These are phyloP conservation scores for Noctuana brunneofusca DNA, from an alignment of 2,888 invertebrate species.

Conservation along the genomic window DNA sequence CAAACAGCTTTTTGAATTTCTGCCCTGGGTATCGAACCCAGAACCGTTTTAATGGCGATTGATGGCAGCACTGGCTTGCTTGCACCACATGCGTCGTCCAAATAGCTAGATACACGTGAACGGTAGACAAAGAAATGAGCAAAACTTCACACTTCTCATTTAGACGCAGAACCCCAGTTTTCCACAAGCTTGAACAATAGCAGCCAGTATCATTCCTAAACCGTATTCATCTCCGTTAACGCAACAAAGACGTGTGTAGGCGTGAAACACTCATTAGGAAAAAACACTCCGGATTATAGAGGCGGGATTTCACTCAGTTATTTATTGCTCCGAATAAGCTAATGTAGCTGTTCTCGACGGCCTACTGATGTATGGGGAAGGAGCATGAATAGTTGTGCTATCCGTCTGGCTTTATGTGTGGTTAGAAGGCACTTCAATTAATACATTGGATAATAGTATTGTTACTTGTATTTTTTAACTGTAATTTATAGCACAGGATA, in stretches of 20 bases:
- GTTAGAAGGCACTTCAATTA: neutral
- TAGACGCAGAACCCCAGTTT: neutral
- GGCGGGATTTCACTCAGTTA: conserved; percentile 31
- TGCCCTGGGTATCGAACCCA: too few species aligned
- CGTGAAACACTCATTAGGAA: conserved; percentile 32
- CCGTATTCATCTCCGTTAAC: conserved; percentile 24
- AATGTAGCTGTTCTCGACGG: conserved; percentile 25
- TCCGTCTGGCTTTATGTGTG: conserved; percentile 1
- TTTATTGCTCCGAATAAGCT: conserved; percentile 31
- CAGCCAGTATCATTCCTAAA: conserved; percentile 14
- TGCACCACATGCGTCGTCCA: too few species aligned
- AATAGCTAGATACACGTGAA: too few species aligned
- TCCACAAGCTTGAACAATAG: conserved; percentile 13
- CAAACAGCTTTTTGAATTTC: too few species aligned
- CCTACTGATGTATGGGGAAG: conserved; percentile 22
- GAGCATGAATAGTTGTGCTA: conserved; percentile 12
- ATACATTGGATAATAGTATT: neutral
- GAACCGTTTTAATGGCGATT: too few species aligned
- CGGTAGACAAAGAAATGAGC: too few species aligned
- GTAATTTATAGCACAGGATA: too few species aligned
- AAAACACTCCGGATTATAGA: conserved; percentile 18
- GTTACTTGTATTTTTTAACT: too few species aligned
- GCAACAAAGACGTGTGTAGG: conserved; percentile 30
- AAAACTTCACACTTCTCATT: neutral
- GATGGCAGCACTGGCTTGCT: too few species aligned